Evolutionary conservation across 2,797 vertebrate species (phyloP).

Genomic region (Notoglanidium macrostoma): DNA sequence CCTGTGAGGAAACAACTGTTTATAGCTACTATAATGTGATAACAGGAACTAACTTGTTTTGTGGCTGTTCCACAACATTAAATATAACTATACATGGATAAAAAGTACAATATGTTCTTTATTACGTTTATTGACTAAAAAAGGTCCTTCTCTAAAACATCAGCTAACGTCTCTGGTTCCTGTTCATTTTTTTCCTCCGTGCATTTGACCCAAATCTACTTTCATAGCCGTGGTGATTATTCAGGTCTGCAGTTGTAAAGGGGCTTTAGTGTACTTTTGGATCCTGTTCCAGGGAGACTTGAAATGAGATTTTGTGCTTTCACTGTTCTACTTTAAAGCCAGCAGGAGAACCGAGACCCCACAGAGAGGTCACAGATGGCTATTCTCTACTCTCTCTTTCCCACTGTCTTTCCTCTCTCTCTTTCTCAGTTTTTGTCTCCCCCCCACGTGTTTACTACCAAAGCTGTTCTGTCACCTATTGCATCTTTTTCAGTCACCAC

Average conservation of each 20-base stretch:
- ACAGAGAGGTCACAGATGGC: constrained; percentile 43
- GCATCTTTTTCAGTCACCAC: constrained; percentile 16
- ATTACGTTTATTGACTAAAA: no score
- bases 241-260: not conserved
- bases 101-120: not conserved
- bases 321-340: constrained; percentile 23
- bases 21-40: not conserved
- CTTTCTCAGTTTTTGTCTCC: not conserved
- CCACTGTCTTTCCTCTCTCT: constrained; percentile 17
- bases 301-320: constrained; percentile 15
- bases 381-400: constrained; percentile 35
- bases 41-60: not conserved
- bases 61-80: not conserved
- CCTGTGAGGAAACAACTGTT: not conserved
- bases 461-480: constrained; percentile 13
- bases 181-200: not conserved
- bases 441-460: constrained; percentile 32
- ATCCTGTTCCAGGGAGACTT: constrained; percentile 20
- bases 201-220: not conserved
- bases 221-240: not conserved
- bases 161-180: not conserved
- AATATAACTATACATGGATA: not conserved
- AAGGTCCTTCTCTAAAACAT: not conserved
- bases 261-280: constrained; percentile 16
- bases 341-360: constrained; percentile 41